Conservation (phyloP, 2,888 invertebrate genomes). For the Linnaemya tessellans region DNA sequence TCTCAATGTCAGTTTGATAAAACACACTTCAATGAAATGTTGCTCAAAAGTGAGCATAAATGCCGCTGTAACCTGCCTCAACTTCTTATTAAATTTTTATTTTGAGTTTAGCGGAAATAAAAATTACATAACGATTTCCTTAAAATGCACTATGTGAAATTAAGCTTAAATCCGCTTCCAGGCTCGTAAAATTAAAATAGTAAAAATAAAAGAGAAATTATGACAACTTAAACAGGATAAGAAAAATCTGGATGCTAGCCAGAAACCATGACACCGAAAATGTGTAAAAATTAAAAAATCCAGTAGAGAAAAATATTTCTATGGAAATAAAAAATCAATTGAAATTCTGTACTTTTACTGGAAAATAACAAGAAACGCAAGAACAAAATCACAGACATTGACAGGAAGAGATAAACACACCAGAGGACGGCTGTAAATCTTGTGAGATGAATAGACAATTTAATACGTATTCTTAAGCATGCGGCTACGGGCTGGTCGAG, state of each 20-base stretch:
- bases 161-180: constrained; percentile 62
- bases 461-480: constrained; percentile 20
- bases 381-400: neutral
- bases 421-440: constrained; percentile 6
- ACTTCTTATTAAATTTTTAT: neutral
- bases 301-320: neutral
- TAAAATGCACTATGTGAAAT: constrained; percentile 66
- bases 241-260: constrained; percentile 57
- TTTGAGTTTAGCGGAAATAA: constrained; percentile 57
- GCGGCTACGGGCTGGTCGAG: constrained; percentile 38
- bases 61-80: neutral
- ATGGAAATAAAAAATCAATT: constrained; percentile 51
- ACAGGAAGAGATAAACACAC: neutral
- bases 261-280: constrained; percentile 39
- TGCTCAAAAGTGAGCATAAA: neutral
- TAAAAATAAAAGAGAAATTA: constrained; percentile 26
- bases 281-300: constrained; percentile 13
- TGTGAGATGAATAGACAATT: constrained; percentile 49
- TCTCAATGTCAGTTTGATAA: too few species aligned
- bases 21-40: neutral
- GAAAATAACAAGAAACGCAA: neutral
- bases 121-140: constrained; percentile 69
- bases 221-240: constrained; percentile 26
- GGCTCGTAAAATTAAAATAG: neutral
- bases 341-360: constrained; percentile 15